phyloP scores from a whole-genome alignment of 2,888 invertebrate species.

The Oegoconia quadripuncta region DNA sequence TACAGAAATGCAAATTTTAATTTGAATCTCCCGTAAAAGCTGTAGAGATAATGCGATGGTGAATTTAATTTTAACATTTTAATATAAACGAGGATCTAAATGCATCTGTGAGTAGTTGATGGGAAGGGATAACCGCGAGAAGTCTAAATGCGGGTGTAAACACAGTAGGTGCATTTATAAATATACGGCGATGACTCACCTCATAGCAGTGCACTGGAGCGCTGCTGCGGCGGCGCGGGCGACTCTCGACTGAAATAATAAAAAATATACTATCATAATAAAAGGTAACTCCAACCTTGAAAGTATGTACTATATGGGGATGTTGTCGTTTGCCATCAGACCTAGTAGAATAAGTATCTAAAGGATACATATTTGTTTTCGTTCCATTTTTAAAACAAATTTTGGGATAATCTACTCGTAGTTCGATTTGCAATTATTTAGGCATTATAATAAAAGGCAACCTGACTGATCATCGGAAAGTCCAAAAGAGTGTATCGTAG shows the following conservation, averaged over 20 bases:
- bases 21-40: not conserved
- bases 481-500: no score
- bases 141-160: slow-evolving; percentile 14
- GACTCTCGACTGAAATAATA: slow-evolving; percentile 58
- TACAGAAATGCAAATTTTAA: not conserved
- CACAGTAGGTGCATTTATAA: slow-evolving; percentile 25
- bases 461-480: no score
- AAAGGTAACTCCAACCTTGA: slow-evolving; percentile 16
- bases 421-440: no score
- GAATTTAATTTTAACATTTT: not conserved
- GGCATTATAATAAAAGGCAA: no score
- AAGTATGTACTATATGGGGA: not conserved
- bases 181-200: slow-evolving; percentile 62
- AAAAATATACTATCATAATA: slow-evolving; percentile 27
- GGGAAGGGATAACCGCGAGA: slow-evolving; percentile 9
- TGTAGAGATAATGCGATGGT: not conserved
- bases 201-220: slow-evolving; percentile 66
- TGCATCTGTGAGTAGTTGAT: slow-evolving; percentile 2
- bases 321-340: no score
- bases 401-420: no score
- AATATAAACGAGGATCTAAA: slow-evolving; percentile 1
- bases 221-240: slow-evolving; percentile 50
- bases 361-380: no score
- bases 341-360: no score
- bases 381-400: no score